Evolutionary conservation across 2,113 vertebrate species (phyloP).

Genomic region (Galeopterus variegatus): DNA sequence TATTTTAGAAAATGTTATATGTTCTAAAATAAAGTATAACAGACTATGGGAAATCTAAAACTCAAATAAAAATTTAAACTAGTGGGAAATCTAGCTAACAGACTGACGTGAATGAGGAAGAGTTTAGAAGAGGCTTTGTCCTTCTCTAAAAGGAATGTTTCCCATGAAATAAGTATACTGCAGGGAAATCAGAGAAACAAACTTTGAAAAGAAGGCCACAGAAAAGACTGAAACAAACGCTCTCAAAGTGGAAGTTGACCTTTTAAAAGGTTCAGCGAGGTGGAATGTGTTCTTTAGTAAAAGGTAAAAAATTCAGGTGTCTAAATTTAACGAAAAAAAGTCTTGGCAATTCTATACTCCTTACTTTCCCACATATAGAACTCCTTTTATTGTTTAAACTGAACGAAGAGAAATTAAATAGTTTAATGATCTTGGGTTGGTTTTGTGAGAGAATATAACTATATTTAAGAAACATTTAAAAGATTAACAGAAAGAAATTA

Average conservation of each 20-base stretch:
- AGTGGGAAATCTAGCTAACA: constrained; percentile 53
- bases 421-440: constrained; percentile 50
- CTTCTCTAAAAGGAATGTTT: constrained; percentile 61
- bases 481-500: constrained; percentile 32
- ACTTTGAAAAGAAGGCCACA: constrained; percentile 53
- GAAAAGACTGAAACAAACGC: constrained; percentile 57
- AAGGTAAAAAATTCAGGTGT: constrained; percentile 61
- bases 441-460: constrained; percentile 64
- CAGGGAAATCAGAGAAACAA: constrained; percentile 76
- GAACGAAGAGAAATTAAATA: constrained; percentile 67
- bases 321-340: constrained; percentile 48
- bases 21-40: constrained; percentile 32
- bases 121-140: constrained; percentile 68
- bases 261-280: constrained; percentile 68
- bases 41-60: constrained; percentile 39
- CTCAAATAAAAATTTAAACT: constrained; percentile 53
- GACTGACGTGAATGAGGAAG: constrained; percentile 63
- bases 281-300: constrained; percentile 67
- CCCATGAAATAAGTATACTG: constrained; percentile 69
- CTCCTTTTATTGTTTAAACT: constrained; percentile 47
- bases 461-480: constrained; percentile 66
- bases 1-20: constrained; percentile 13
- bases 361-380: constrained; percentile 52
- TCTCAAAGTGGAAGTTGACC: constrained; percentile 56
- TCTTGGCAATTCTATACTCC: constrained; percentile 66